Conservation (phyloP, 2,113 vertebrate species). For the Nasalis larvatus region DNA sequence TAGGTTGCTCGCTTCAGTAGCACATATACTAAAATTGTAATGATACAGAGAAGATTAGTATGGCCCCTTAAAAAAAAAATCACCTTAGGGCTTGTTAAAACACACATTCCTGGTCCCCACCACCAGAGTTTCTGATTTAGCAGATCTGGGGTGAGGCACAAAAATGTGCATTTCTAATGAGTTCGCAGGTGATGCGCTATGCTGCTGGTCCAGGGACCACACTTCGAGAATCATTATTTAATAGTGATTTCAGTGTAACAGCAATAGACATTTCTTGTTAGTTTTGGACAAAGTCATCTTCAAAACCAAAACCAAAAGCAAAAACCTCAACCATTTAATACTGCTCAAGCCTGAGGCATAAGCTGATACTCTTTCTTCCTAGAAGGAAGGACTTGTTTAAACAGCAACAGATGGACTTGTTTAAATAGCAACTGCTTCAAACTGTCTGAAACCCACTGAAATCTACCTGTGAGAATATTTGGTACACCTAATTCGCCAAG, state of each 20-base stretch:
- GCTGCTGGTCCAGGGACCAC: background rate
- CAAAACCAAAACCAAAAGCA: background rate
- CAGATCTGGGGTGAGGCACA: background rate
- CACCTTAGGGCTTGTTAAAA: background rate
- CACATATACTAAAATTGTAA: too few species aligned
- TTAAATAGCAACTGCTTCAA: background rate
- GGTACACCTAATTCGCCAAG: background rate
- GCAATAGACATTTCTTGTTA: background rate
- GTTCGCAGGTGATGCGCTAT: background rate
- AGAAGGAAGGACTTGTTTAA: background rate
- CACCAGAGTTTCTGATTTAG: background rate
- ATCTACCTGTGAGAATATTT: background rate
- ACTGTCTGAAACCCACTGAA: conserved; percentile 3
- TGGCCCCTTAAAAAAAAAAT: too few species aligned
- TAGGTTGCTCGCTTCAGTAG: too few species aligned
- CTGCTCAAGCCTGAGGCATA: background rate
- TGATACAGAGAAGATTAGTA: too few species aligned
- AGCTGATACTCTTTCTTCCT: background rate
- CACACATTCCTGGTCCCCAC: background rate
- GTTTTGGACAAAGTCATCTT: background rate
- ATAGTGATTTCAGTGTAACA: background rate
- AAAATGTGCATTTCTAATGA: background rate
- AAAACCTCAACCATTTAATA: background rate
- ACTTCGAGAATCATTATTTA: background rate
- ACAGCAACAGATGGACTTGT: background rate